Evolutionary conservation across 2,113 vertebrate species (phyloP).

Genomic region (Choloepus hoffmanni): DNA sequence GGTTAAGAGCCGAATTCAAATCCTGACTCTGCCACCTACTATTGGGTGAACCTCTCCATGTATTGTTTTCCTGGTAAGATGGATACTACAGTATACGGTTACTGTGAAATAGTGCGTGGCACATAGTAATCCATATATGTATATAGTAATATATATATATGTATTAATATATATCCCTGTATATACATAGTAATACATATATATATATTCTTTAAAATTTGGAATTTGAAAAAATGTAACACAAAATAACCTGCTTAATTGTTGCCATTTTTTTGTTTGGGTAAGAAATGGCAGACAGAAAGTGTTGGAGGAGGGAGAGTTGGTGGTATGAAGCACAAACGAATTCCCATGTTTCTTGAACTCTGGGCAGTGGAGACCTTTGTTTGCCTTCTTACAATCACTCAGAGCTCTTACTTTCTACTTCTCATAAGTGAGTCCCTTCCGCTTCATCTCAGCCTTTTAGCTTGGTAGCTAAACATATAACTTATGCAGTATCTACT

Average conservation of each 20-base stretch:
- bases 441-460: background rate
- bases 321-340: background rate
- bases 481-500: background rate
- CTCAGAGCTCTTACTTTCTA: background rate
- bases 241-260: background rate
- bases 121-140: background rate
- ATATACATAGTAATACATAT: too few species aligned
- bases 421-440: background rate
- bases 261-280: background rate
- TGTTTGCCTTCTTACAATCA: background rate
- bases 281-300: background rate
- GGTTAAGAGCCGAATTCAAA: background rate
- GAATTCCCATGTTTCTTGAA: background rate
- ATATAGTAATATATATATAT: background rate
- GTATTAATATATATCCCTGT: too few species aligned
- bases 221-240: background rate
- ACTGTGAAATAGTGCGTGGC: background rate
- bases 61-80: conserved; percentile 2
- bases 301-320: background rate
- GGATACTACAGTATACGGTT: background rate
- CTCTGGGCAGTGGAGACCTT: background rate
- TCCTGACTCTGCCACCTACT: background rate
- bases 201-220: background rate
- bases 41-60: background rate
- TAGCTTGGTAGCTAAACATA: background rate